Conservation (phyloP, 1,140 invertebrate species). For the Geopemphigus sp. region DNA sequence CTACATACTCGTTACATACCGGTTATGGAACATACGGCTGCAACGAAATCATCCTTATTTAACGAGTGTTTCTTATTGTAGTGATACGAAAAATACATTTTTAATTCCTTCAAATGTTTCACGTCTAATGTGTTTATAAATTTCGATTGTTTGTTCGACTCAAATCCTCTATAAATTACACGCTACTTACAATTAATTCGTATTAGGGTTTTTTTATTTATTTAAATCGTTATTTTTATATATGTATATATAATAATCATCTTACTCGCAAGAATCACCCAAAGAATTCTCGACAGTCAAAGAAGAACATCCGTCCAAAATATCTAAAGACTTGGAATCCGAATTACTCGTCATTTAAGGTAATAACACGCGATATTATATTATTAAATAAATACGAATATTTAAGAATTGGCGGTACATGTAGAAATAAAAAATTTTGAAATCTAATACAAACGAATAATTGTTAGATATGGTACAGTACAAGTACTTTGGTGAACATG, state of each 20-base stretch:
- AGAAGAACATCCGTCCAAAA: neutral
- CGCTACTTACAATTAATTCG: neutral
- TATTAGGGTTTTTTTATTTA: too few species aligned
- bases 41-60: slow-evolving; percentile 47
- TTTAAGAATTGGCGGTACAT: too few species aligned
- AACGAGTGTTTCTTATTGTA: slow-evolving; percentile 37
- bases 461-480: too few species aligned
- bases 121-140: slow-evolving; percentile 17
- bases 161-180: neutral
- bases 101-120: slow-evolving; percentile 40
- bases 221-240: neutral
- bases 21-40: slow-evolving; percentile 36
- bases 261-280: slow-evolving; percentile 1
- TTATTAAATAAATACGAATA: neutral
- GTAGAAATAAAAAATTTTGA: too few species aligned
- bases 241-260: neutral
- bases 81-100: slow-evolving; percentile 42
- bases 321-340: neutral
- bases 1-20: slow-evolving; percentile 8
- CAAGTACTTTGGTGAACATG: too few species aligned
- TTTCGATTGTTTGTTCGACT: slow-evolving; percentile 2
- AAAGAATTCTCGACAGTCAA: neutral
- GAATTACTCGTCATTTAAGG: slow-evolving; percentile 17
- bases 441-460: too few species aligned
- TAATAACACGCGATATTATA: neutral